Evolutionary conservation across 2,797 vertebrate species (phyloP).

Genomic region (Anabacerthia variegaticeps): DNA sequence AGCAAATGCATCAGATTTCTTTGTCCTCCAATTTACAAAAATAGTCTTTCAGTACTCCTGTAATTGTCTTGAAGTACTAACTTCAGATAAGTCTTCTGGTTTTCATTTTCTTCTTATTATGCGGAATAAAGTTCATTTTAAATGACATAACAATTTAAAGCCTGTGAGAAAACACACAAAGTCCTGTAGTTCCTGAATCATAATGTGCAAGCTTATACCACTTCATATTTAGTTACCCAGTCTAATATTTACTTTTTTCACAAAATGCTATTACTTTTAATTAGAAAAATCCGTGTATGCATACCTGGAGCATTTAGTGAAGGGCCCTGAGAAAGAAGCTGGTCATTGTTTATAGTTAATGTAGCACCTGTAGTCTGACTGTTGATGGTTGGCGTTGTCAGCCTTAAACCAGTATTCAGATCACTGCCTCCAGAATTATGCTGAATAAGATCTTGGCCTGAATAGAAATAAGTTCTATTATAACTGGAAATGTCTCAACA

Average conservation of each 20-base stretch:
- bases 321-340: conserved; percentile 85
- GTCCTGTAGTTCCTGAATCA: not conserved
- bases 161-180: not conserved
- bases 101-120: not conserved
- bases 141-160: not conserved
- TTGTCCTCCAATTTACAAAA: not conserved
- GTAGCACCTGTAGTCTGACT: conserved; percentile 77
- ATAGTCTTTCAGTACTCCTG: not conserved
- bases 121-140: not conserved
- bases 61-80: not conserved
- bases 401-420: conserved; percentile 80
- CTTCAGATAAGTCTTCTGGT: not conserved
- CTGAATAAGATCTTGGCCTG: conserved; percentile 88
- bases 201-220: not conserved
- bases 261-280: not conserved
- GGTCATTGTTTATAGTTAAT: conserved; percentile 86
- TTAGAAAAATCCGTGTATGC: not conserved
- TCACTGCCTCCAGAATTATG: conserved; percentile 79
- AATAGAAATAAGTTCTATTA: not conserved
- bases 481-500: not conserved
- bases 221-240: not conserved
- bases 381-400: conserved; percentile 77
- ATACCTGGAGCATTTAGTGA: conserved; percentile 81
- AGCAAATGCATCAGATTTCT: not conserved
- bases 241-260: not conserved